Evolutionary conservation across 2,888 invertebrate genomes (phyloP).

Genomic region (Leptinotarsa juncta): DNA sequence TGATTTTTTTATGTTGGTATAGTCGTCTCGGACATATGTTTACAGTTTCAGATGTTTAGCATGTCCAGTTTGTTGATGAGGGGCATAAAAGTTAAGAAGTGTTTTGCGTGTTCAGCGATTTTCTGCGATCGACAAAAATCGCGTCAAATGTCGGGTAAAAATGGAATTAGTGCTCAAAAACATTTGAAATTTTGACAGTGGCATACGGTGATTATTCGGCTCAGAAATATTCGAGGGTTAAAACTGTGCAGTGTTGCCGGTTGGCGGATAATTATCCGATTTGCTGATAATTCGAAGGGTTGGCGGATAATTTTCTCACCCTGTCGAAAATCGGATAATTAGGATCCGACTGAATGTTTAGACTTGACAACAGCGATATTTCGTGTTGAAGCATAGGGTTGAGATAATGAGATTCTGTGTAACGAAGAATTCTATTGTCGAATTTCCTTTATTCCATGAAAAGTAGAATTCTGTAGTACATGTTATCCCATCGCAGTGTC

Average conservation of each 20-base stretch:
- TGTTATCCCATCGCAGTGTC: neutral
- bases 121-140: too few relatives aligned
- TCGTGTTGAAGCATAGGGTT: constrained; percentile 1
- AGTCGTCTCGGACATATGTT: too few relatives aligned
- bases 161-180: too few relatives aligned
- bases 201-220: too few relatives aligned
- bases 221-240: too few relatives aligned
- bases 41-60: too few relatives aligned
- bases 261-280: neutral
- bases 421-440: neutral
- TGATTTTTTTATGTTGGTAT: too few relatives aligned
- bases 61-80: too few relatives aligned
- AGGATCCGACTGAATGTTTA: neutral
- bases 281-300: neutral
- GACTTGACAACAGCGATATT: neutral
- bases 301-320: neutral
- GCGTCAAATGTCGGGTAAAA: too few relatives aligned
- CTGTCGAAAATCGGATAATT: constrained; percentile 1
- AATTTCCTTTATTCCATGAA: neutral
- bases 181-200: too few relatives aligned
- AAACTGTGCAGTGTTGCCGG: neutral
- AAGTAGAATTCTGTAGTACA: neutral
- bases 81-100: too few relatives aligned
- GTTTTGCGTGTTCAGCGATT: too few relatives aligned
- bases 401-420: neutral